phyloP scores from a whole-genome alignment of 2,888 invertebrate species.

The Oscheius sp. region DNA sequence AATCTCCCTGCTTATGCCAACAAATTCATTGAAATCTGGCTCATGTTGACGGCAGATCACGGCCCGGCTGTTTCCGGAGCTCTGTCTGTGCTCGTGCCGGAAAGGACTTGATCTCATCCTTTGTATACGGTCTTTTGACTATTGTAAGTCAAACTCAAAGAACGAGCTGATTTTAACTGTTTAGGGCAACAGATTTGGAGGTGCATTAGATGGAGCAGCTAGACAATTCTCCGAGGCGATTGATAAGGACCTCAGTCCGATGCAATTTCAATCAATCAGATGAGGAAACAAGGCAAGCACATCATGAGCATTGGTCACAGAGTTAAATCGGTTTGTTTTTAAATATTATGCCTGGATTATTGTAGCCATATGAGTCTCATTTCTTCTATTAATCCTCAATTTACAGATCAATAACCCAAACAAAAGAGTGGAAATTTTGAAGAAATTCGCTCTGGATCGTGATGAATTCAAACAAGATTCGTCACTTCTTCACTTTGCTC shows the following conservation, averaged over 20 bases:
- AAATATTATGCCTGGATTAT: not conserved
- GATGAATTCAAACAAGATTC: slow-evolving; percentile 82
- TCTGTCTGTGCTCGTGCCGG: slow-evolving; percentile 91
- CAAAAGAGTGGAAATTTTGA: slow-evolving; percentile 93
- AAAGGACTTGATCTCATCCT: slow-evolving; percentile 93
- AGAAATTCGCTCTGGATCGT: slow-evolving; percentile 87
- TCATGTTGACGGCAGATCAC: slow-evolving; percentile 98
- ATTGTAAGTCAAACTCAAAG: slow-evolving; percentile 83
- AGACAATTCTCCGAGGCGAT: slow-evolving; percentile 95
- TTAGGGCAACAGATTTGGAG: slow-evolving; percentile 89
- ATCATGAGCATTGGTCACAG: slow-evolving; percentile 99
- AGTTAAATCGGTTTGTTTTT: slow-evolving; percentile 77
- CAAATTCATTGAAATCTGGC: slow-evolving; percentile 97
- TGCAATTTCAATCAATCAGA: slow-evolving; percentile 98
- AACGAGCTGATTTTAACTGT: too few relatives aligned
- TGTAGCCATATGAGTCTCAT: too few relatives aligned
- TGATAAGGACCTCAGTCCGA: slow-evolving; percentile 80
- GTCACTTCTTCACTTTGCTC: slow-evolving; percentile 91
- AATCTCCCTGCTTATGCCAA: slow-evolving; percentile 86
- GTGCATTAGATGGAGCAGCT: slow-evolving; percentile 97
- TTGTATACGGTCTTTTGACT: slow-evolving; percentile 93
- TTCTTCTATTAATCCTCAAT: too few relatives aligned
- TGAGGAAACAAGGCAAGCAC: slow-evolving; percentile 93
- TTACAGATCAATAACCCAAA: slow-evolving; percentile 92
- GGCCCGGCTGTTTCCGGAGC: slow-evolving; percentile 95